Conservation (phyloP, 2,113 vertebrate species). For the Lamprotornis superbus region DNA sequence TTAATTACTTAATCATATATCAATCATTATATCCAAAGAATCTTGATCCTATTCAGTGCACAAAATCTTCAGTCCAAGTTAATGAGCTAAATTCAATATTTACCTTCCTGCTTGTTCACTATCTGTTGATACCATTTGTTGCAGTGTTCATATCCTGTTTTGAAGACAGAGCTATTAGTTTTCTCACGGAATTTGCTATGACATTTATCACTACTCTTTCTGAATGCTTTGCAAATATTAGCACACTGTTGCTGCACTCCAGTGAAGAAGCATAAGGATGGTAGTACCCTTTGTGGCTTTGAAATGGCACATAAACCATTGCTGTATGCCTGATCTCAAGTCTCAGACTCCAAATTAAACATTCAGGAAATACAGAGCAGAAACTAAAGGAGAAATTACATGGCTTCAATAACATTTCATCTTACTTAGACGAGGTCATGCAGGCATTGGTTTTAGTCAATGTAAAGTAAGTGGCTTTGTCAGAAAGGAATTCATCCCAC, state of each 20-base stretch:
- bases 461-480: neutral
- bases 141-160: constrained; percentile 12
- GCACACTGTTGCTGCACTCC: neutral
- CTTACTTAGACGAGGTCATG: neutral
- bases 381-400: neutral
- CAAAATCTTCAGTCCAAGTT: neutral
- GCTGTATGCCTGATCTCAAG: neutral
- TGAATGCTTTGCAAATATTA: neutral
- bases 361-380: neutral
- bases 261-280: neutral
- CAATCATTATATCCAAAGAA: neutral
- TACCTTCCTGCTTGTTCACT: neutral
- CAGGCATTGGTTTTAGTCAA: neutral
- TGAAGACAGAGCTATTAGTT: neutral
- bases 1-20: constrained; percentile 16
- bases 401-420: neutral
- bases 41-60: neutral
- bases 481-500: neutral
- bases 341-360: neutral
- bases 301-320: neutral
- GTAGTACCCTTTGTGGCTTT: neutral
- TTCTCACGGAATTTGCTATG: neutral
- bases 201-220: neutral
- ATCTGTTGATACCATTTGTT: neutral
- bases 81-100: neutral